phyloP scores from a whole-genome alignment of 2,113 vertebrate species.

The Crotalus horridus region DNA sequence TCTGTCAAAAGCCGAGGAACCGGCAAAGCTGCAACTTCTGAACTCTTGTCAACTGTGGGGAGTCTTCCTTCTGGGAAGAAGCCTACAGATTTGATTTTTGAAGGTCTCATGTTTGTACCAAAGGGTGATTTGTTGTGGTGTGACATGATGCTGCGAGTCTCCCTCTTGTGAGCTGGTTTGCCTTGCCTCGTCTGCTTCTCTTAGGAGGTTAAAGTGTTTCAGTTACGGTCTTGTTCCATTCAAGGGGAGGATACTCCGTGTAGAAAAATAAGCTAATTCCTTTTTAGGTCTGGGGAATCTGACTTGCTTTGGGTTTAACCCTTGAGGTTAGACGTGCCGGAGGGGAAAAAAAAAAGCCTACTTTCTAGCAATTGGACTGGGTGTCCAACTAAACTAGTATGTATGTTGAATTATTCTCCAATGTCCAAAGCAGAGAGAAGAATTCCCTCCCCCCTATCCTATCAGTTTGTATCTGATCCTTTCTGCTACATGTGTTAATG shows the following conservation, averaged over 20 bases:
- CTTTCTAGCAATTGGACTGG: not conserved
- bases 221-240: not conserved
- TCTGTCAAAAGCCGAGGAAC: conserved; percentile 61
- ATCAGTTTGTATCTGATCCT: not conserved
- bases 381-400: too few species aligned
- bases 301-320: conserved; percentile 54
- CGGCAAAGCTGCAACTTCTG: conserved; percentile 37
- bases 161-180: conserved; percentile 15
- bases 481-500: not conserved
- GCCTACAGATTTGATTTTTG: conserved; percentile 35
- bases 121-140: conserved; percentile 29
- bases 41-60: not conserved
- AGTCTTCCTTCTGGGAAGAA: not conserved
- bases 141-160: not conserved
- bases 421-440: not conserved
- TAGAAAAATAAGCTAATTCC: conserved; percentile 66
- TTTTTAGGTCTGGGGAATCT: conserved; percentile 28
- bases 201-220: conserved; percentile 19
- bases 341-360: fast-evolving
- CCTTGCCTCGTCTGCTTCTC: conserved; percentile 13
- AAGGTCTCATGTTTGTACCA: not conserved
- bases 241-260: not conserved
- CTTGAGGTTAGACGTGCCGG: not conserved
- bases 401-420: not conserved
- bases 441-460: not conserved